Evolutionary conservation across 2,888 invertebrate species (phyloP).

Genomic region (Argyresthia goedartella): DNA sequence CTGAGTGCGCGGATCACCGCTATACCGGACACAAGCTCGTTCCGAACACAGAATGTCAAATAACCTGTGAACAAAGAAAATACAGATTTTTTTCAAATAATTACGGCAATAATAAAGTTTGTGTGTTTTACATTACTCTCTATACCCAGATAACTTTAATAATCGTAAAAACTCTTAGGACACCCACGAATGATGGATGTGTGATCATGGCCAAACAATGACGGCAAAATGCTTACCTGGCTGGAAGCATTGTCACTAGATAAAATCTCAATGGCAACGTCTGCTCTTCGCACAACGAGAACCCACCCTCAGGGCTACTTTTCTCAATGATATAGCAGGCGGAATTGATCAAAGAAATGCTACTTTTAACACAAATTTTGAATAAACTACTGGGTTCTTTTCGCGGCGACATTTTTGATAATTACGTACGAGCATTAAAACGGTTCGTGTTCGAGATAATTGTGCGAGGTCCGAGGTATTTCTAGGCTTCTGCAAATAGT

Average conservation of each 20-base stretch:
- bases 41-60: constrained; percentile 64
- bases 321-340: constrained; percentile 57
- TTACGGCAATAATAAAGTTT: neutral
- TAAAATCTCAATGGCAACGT: constrained; percentile 41
- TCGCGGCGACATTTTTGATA: constrained; percentile 49
- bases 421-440: neutral
- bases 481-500: no score
- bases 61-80: constrained; percentile 35
- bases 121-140: no score
- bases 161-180: no score
- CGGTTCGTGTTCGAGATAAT: neutral
- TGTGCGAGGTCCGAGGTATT: neutral
- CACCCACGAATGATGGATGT: no score
- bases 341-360: constrained; percentile 50
- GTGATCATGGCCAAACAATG: neutral
- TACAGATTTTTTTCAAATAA: neutral
- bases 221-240: constrained; percentile 38
- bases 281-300: constrained; percentile 41
- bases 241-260: constrained; percentile 49
- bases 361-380: constrained; percentile 47
- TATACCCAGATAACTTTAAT: no score
- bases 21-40: constrained; percentile 49
- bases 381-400: constrained; percentile 56
- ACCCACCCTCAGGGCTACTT: constrained; percentile 43
- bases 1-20: constrained; percentile 54